phyloP scores from a whole-genome alignment of 37 sponge, comb jelly and placozoan species.

The Petrosia ficiformis region DNA sequence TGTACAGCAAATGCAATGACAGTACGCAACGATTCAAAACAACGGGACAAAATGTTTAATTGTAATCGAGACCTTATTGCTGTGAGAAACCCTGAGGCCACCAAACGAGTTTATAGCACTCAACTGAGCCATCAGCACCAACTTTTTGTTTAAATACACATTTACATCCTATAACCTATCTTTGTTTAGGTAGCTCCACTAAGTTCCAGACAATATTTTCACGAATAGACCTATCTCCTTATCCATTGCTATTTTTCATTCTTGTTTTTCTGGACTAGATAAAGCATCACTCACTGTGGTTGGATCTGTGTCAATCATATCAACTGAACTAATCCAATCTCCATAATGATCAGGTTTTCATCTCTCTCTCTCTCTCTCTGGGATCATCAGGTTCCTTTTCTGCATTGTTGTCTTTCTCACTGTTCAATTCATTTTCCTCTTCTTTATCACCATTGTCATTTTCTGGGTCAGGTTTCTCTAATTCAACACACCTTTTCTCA shows the following conservation, averaged over 20 bases:
- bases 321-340: not conserved
- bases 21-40: conserved; percentile 42
- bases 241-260: conserved; percentile 44
- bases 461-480: not conserved
- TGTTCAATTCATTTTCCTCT: not conserved
- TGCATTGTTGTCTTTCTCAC: not conserved
- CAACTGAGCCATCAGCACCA: conserved; percentile 41
- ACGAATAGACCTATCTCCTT: conserved; percentile 38
- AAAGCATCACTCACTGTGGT: conserved; percentile 6
- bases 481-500: not conserved
- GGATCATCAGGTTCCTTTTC: not conserved
- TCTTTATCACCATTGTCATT: not conserved
- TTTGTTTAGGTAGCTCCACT: conserved; percentile 36
- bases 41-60: conserved; percentile 69
- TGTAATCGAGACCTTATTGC: conserved; percentile 45
- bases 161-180: conserved; percentile 54
- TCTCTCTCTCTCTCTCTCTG: conserved; percentile 8
- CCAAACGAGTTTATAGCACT: conserved; percentile 48
- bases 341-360: conserved; percentile 37
- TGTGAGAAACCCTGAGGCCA: conserved; percentile 62
- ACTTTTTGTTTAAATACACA: conserved; percentile 58
- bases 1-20: conserved; percentile 54
- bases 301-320: conserved; percentile 12
- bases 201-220: conserved; percentile 55
- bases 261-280: not conserved